These are phyloP conservation scores for Pseudoips prasinana DNA, from an alignment of 2,888 invertebrate species.

Conservation along the genomic window DNA sequence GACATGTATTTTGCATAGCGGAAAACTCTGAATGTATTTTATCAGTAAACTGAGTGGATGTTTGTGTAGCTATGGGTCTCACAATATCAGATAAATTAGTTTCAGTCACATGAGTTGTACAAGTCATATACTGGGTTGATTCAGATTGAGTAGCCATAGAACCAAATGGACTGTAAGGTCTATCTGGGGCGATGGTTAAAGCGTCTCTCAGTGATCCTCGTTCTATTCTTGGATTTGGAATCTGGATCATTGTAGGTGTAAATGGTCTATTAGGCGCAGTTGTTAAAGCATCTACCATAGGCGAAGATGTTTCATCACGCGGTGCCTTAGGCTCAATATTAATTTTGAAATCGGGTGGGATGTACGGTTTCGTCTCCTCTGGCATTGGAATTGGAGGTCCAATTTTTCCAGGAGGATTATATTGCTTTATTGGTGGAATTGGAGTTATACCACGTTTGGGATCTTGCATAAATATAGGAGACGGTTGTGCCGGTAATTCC, in stretches of 20 bases:
- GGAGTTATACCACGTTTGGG: slow-evolving; percentile 59
- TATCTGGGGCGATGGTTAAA: slow-evolving; percentile 84
- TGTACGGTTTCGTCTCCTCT: slow-evolving; percentile 84
- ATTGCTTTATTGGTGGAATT: slow-evolving; percentile 72
- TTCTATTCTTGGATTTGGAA: slow-evolving; percentile 57
- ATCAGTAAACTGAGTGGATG: slow-evolving; percentile 47
- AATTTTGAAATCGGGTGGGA: slow-evolving; percentile 84
- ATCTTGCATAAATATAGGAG: slow-evolving; percentile 53
- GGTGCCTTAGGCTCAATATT: slow-evolving; percentile 76
- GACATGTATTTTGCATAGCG: slow-evolving; percentile 62
- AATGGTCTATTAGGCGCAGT: slow-evolving; percentile 85
- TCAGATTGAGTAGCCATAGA: slow-evolving; percentile 62
- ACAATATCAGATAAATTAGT: slow-evolving; percentile 55
- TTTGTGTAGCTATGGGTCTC: slow-evolving; percentile 61
- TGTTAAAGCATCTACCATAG: slow-evolving; percentile 85
- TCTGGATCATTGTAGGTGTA: slow-evolving; percentile 70
- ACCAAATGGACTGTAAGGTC: slow-evolving; percentile 81
- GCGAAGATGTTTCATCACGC: slow-evolving; percentile 77
- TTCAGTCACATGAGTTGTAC: slow-evolving; percentile 35
- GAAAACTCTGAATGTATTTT: slow-evolving; percentile 54
- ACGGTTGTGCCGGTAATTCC: slow-evolving; percentile 40
- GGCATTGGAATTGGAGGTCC: slow-evolving; percentile 83
- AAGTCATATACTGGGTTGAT: slow-evolving; percentile 49
- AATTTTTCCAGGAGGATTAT: slow-evolving; percentile 69
- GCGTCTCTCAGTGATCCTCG: slow-evolving; percentile 81